These are phyloP conservation scores for Pelosia muscerda DNA, from an alignment of 2,888 invertebrate species.

Conservation along the genomic window DNA sequence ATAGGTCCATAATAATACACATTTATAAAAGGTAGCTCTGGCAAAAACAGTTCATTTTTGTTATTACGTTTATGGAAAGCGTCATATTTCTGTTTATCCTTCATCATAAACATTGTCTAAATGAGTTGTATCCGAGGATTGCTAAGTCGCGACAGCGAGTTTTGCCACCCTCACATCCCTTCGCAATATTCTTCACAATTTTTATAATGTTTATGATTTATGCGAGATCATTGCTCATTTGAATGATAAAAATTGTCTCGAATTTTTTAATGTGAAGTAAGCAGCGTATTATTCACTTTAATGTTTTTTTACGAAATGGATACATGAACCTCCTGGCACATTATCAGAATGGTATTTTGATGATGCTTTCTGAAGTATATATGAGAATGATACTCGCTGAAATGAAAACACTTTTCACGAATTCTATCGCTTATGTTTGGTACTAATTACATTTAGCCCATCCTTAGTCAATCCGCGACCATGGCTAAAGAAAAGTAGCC, in stretches of 20 bases:
- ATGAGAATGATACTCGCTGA: too few relatives aligned
- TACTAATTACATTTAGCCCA: too few relatives aligned
- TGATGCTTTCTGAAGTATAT: too few relatives aligned
- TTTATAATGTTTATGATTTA: conserved; percentile 60
- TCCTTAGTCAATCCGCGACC: too few relatives aligned
- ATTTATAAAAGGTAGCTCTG: conserved; percentile 17
- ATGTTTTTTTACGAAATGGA: not conserved
- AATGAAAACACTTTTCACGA: too few relatives aligned
- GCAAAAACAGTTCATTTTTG: conserved; percentile 42
- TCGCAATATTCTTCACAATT: conserved; percentile 61
- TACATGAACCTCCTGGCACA: not conserved
- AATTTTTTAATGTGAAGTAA: conserved; percentile 44
- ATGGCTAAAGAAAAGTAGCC: too few relatives aligned
- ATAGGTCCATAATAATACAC: conserved; percentile 15
- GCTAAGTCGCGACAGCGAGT: conserved; percentile 41
- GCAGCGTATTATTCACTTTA: conserved; percentile 11
- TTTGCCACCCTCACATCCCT: conserved; percentile 53
- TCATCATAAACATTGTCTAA: conserved; percentile 59
- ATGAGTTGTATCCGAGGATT: conserved; percentile 52
- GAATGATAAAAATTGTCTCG: conserved; percentile 59
- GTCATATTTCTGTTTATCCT: conserved; percentile 57
- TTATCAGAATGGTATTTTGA: not conserved
- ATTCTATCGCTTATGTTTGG: too few relatives aligned
- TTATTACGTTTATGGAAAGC: conserved; percentile 51
- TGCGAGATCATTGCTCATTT: conserved; percentile 55